Conservation (phyloP, 2,113 vertebrate species). For the Ranitomeya variabilis region DNA sequence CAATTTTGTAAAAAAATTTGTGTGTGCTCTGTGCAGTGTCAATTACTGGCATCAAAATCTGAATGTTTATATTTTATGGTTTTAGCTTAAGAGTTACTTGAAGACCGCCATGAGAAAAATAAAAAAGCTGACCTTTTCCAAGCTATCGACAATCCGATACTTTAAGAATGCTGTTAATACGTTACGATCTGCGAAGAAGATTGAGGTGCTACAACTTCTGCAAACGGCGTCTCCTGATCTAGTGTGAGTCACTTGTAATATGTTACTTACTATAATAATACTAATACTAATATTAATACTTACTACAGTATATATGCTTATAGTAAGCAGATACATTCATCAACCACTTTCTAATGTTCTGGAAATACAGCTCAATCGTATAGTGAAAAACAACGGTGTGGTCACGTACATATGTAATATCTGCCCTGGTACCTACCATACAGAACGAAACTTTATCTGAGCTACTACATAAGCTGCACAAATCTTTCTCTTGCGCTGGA, state of each 20-base stretch:
- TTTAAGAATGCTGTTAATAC: conserved; percentile 66
- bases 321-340: background rate
- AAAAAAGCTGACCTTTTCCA: background rate
- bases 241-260: conserved; percentile 62
- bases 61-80: background rate
- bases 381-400: no score
- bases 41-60: background rate
- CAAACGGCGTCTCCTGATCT: conserved; percentile 19
- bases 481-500: no score
- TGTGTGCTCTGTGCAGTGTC: background rate
- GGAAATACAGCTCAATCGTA: no score
- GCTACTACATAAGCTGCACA: no score
- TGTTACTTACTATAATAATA: background rate
- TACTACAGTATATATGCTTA: background rate
- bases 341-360: no score
- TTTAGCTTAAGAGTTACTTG: conserved; percentile 66
- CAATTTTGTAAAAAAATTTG: no score
- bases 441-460: no score
- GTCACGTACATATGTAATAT: no score
- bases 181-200: conserved; percentile 63
- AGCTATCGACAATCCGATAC: background rate
- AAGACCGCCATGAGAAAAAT: conserved; percentile 56
- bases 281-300: no score
- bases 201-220: conserved; percentile 66
- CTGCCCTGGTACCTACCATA: no score